Base-by-base conservation (phyloP, 1,140 invertebrate genomes). In the Cephus cinctus region DNA sequence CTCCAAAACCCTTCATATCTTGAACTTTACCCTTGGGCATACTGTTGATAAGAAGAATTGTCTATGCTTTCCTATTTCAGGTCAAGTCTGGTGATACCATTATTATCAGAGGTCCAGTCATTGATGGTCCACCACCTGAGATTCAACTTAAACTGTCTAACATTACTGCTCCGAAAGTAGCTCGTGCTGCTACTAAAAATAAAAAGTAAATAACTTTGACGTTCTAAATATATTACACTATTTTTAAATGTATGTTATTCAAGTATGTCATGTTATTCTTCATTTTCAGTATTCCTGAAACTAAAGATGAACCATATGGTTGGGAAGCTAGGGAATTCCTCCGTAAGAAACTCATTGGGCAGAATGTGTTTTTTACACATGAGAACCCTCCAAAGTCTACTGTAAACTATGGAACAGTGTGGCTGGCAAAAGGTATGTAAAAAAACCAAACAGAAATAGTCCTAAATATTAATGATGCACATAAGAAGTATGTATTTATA, bases 251-350 rank as follows among this genome's bases (percentile, higher is more conserved):
- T n/a, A n/a, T n/a, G n/a, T n/a, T n/a, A n/a, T n/a, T n/a, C n/a
- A n/a, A n/a, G n/a, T n/a, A n/a, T n/a, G n/a, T n/a, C n/a, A n/a
- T n/a, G n/a, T n/a, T n/a, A n/a, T n/a, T n/a, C n/a, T n/a, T n/a
- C n/a, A n/a, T n/a, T n/a, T n/a, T n/a, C n/a, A n/a, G n/a, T n/a
- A n/a, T 80, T 63, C 61, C 55, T 16, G 82, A 86, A 66, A 86
- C 85, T 39, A 88, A 86, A 71, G 94, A 96, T 78, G 92, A 96
- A 74, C 90, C 95, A 5, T 98, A 83, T 79, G 94, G 94, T 1
- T 98, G 94, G 93, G 94, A 98, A 74, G 90, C 95, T 1, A 81
- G 96, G 48, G 96, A 98, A 78, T 98, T 88, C 71, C 74, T 98
- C 20, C 81, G 96, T 19, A 94, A 95, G 63, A 95, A 94, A 67